Evolutionary conservation across 2,888 invertebrate species (phyloP), one percentile per base, ranked within the genome.

Genomic region (Melanostoma mellinum): DNA sequence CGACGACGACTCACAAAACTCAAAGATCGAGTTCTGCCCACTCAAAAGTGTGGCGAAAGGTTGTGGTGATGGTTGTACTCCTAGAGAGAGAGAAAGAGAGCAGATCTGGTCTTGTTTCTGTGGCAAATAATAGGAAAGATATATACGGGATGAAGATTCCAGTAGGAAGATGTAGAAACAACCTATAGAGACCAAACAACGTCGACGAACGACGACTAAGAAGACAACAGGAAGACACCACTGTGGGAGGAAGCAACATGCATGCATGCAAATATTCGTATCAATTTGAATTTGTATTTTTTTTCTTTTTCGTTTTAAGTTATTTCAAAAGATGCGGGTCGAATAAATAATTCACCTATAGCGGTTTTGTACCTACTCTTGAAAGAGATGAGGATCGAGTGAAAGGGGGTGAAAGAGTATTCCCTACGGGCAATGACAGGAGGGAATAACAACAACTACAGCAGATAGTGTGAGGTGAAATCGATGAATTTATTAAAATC

Each of bases 271-370:
- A 82, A 71, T 82, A 56, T 58, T 74, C 73, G 44, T 82, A 65
- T 74, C 73, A 72, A 78, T 84, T 78, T 78, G 65, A 84, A 74
- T 78, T 82, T 73, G 48, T 76, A 65, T 69, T 80, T 30, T 79
- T 48, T 63, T 42, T 82, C 71, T 63, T 61, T 63, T 78, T 60
- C 65, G 20, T 20, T 20, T 20, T 20, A 20, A 20, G 20, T 20
- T 20, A 20, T 78, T 65, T 60, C 30, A 69, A 65, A 52, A 73
- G 63, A 84, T 84, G 78, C 82, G 73, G 82, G 82, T 55, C 82
- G 73, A 74, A 84, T 78, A 78, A 82, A 82, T 82, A 78, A 82
- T 82, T 77, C 78, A 69, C 58, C 55, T 40, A 60, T 50, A 52
- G 44, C 30, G 20, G 20, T 20, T 20, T 63, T 40, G 30, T 38